These are phyloP conservation scores for Tragelaphus eurycerus DNA, from an alignment of 2,797 vertebrate genomes.

Conservation along the genomic window DNA sequence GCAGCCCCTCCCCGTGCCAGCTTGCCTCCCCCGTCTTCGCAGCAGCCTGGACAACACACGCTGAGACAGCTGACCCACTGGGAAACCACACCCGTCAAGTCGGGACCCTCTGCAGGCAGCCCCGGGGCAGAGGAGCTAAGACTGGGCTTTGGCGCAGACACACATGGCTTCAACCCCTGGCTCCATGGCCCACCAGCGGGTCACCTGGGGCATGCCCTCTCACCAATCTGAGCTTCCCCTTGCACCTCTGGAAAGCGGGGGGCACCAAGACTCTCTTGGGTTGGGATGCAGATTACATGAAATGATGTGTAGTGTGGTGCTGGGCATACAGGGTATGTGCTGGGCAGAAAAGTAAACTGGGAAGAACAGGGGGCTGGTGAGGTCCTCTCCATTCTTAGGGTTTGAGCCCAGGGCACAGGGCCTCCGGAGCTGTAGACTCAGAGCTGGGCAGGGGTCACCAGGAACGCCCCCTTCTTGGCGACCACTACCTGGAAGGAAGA, in stretches of 20 bases:
- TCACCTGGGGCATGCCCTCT: background rate
- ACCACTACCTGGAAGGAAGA: background rate
- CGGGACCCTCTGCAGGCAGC: background rate
- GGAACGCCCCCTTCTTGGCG: background rate
- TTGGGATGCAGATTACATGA: background rate
- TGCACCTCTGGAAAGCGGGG: background rate
- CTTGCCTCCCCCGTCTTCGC: background rate
- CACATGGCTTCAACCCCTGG: background rate
- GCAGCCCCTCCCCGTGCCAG: rapidly evolving
- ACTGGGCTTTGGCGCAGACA: background rate
- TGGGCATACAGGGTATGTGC: background rate
- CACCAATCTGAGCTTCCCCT: background rate
- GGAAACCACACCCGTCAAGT: background rate
- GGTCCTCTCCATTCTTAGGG: background rate
- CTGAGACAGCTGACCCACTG: background rate
- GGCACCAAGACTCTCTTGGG: background rate
- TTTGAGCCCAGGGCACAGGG: too few species aligned
- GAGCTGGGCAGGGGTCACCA: background rate
- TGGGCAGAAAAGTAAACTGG: background rate
- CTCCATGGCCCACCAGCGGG: background rate
- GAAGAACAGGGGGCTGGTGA: too few species aligned
- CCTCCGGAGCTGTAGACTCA: background rate
- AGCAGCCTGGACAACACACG: background rate
- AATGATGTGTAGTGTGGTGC: rapidly evolving
- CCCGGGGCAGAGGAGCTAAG: rapidly evolving